A percentile compares a stretch with the other conserved stretches of the same genome.
These are phyloP conservation scores for Anguilla pacifica DNA, from an alignment of 2,797 vertebrate genomes.

Conservation along the genomic window DNA sequence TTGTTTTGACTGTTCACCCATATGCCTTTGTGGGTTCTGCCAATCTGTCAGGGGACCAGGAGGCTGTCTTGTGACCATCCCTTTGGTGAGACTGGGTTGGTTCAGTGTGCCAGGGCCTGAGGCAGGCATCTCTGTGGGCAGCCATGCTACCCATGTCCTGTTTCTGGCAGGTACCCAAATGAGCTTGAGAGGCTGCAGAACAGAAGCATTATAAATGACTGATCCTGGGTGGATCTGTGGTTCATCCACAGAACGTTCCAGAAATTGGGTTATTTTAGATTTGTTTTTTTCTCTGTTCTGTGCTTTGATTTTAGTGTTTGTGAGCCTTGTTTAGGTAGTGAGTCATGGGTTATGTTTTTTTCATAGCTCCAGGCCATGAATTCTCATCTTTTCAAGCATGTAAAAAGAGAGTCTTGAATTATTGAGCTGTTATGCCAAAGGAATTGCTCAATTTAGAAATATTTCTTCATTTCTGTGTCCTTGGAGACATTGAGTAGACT, in stretches of 20 bases:
- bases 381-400: not conserved
- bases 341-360: not conserved
- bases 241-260: not conserved
- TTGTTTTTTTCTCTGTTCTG: not conserved
- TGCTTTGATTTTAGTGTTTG: not conserved
- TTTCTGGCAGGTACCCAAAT: not conserved
- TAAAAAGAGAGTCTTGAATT: not conserved
- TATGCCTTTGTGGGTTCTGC: not conserved
- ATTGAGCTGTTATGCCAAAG: not conserved
- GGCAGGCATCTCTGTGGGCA: not conserved
- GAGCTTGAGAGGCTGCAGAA: not conserved
- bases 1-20: not conserved
- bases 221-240: not conserved
- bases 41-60: not conserved
- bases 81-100: not conserved
- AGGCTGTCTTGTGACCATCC: not conserved
- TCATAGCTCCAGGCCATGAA: not conserved
- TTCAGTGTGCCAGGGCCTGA: not conserved
- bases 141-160: not conserved
- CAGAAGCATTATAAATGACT: not conserved
- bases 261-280: not conserved
- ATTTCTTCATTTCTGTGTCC: not conserved
- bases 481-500: not conserved
- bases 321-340: not conserved
- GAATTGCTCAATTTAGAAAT: not conserved